Percentiles rank a stretch among this genome's conserved stretches.
Evolutionary conservation across 2,888 invertebrate genomes (phyloP).

Genomic region (Clistopyga incitator): DNA sequence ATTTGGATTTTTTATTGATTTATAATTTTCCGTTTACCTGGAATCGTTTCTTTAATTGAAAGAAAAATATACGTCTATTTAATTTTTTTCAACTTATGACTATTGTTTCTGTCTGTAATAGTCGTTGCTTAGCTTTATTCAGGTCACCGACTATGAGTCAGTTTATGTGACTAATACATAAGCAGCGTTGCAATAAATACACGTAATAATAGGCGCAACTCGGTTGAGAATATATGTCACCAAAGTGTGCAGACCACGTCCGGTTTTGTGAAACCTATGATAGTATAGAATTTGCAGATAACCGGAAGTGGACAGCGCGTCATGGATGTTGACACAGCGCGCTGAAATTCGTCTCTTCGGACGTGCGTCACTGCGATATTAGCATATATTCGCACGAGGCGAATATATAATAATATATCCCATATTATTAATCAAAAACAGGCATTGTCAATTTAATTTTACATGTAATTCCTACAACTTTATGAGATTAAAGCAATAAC

Average conservation of each 20-base stretch:
- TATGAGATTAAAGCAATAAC: no score
- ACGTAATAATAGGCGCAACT: not conserved
- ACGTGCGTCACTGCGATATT: slow-evolving; percentile 6
- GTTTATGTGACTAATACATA: slow-evolving; percentile 11
- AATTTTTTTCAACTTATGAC: not conserved
- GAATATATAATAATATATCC: no score
- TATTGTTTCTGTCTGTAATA: not conserved
- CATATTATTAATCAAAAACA: no score
- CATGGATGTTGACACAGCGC: slow-evolving; percentile 11
- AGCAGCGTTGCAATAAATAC: not conserved
- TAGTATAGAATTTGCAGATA: slow-evolving; percentile 20
- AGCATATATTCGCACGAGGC: not conserved
- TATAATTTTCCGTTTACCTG: no score
- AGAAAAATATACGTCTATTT: not conserved
- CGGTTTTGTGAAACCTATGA: slow-evolving; percentile 41
- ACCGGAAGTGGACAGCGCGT: slow-evolving; percentile 54
- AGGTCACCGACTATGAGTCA: slow-evolving; percentile 3
- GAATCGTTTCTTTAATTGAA: not conserved
- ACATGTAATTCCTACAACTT: no score
- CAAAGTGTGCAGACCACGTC: slow-evolving; percentile 17
- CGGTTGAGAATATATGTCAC: not conserved
- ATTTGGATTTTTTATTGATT: no score
- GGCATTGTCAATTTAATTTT: no score
- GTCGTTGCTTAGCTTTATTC: not conserved
- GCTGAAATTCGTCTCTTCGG: slow-evolving; percentile 30